Base-by-base conservation (phyloP, 2,888 invertebrate genomes). In the Spodoptera littoralis region DNA sequence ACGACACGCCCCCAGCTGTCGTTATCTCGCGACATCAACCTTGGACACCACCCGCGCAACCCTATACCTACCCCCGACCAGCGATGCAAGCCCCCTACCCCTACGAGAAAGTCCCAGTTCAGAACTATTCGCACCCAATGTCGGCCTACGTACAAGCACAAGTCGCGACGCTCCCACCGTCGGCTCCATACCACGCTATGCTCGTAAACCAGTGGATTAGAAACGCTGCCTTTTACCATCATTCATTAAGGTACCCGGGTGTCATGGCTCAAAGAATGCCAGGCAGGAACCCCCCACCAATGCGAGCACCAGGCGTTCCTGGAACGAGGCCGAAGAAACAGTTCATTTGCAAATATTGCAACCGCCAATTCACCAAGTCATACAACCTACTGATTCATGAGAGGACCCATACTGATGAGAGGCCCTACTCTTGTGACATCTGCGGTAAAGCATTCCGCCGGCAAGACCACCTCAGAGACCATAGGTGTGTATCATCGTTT, bases 311-410 rank as follows among this genome's bases (percentile, higher is more conserved):
- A 1, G 94, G 95, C 53, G 93, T 92, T 4, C 95, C 95, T 53
- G 96, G 96, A 79, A 95, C 93, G 42, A 94, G 97, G 72, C 97
- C 97, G 51, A 97, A 97, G 89, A 97, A 97, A 80, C 97, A 99
- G 93, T 99, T 99, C 94, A 99, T 99, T 86, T 99, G 99, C 96
- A 98, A 98, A 93, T 99, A 97, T 93, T 99, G 99, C 95, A 97
- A 98, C 88, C 96, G 99, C 44, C 98, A 99, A 88, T 99, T 99
- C 94, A 99, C 99, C 75, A 99, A 99, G 92, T 98, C 98, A 53
- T 99, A 99, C 95, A 99, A 99, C 91, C 95, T 99, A 81, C 96
- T 99, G 84, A 99, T 99, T 81, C 99, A 99, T 90, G 99, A 99
- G 90, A 96, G 99, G 84, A 99, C 99, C 2, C 99, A 99, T 90